Evolutionary conservation across 2,888 invertebrate genomes (phyloP).

Genomic region (Iselma pallidipennis): DNA sequence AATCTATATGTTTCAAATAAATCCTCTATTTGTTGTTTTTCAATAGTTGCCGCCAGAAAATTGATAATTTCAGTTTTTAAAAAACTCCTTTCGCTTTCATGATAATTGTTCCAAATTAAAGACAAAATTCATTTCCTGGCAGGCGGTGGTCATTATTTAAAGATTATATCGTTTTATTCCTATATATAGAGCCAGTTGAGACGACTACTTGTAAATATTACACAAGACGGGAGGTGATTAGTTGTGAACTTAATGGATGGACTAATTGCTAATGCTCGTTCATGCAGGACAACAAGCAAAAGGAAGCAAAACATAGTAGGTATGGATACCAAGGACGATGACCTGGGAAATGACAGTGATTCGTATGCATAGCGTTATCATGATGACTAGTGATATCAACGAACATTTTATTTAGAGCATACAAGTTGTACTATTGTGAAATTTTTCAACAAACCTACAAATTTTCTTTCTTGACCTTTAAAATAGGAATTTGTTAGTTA

Average conservation of each 20-base stretch:
- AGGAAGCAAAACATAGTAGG: background rate
- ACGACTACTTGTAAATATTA: too few species aligned
- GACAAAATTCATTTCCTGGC: background rate
- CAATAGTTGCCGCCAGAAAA: background rate
- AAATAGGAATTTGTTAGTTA: background rate
- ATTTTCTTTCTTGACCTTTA: too few species aligned
- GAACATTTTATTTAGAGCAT: background rate
- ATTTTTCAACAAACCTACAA: too few species aligned
- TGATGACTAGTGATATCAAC: background rate
- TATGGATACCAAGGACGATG: conserved; percentile 28
- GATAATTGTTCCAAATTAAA: conserved; percentile 13
- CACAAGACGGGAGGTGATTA: conserved; percentile 11
- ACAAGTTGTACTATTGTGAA: too few species aligned
- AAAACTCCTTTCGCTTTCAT: conserved; percentile 13
- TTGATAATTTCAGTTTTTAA: conserved; percentile 13
- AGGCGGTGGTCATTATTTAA: background rate
- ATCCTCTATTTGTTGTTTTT: too few species aligned
- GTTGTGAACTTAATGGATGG: conserved; percentile 22
- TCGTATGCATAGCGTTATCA: background rate
- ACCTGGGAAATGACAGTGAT: conserved; percentile 24
- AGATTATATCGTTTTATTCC: background rate
- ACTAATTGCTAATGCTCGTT: conserved; percentile 27
- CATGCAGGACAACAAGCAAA: conserved; percentile 20
- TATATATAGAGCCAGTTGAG: too few species aligned
- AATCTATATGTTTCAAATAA: too few species aligned